Conservation (phyloP, 2,113 vertebrate species). For the Peucedramus taeniatus region DNA sequence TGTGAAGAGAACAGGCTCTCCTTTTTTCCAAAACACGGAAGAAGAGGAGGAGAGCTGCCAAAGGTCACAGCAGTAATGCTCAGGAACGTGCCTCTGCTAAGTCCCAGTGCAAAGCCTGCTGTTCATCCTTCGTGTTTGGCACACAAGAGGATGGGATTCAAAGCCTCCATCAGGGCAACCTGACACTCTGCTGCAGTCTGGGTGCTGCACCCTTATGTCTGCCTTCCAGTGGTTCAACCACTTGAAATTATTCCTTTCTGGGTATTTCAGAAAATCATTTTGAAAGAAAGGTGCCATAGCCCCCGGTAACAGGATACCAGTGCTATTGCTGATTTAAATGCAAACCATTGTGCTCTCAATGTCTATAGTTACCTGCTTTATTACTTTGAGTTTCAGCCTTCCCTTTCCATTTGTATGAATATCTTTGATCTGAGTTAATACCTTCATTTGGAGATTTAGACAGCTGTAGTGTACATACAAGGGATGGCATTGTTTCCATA, state of each 20-base stretch:
- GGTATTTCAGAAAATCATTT: not conserved
- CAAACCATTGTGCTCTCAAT: constrained; percentile 20
- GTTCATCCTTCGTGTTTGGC: not conserved
- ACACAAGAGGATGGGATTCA: not conserved
- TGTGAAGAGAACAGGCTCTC: not conserved
- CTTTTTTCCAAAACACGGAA: not conserved
- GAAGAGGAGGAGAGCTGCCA: not conserved
- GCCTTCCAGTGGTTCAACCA: not conserved
- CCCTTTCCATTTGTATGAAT: not conserved
- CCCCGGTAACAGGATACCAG: not conserved
- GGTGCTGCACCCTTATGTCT: not conserved
- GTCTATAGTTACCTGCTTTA: not conserved
- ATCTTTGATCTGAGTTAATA: constrained; percentile 57
- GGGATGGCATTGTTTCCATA: constrained; percentile 21
- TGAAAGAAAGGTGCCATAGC: not conserved
- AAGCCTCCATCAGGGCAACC: not conserved
- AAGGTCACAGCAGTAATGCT: not conserved
- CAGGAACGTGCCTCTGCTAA: not conserved
- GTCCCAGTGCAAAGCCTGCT: not conserved
- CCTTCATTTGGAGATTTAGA: constrained; percentile 30
- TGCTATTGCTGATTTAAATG: not conserved
- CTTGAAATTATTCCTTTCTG: not conserved
- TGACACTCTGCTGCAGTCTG: not conserved
- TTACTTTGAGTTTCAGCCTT: not conserved
- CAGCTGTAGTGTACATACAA: constrained; percentile 20